Evolutionary conservation across 2,113 vertebrate genomes (phyloP), one percentile per base, ranked within the genome.

Genomic region (Microcebus ravelobensis): DNA sequence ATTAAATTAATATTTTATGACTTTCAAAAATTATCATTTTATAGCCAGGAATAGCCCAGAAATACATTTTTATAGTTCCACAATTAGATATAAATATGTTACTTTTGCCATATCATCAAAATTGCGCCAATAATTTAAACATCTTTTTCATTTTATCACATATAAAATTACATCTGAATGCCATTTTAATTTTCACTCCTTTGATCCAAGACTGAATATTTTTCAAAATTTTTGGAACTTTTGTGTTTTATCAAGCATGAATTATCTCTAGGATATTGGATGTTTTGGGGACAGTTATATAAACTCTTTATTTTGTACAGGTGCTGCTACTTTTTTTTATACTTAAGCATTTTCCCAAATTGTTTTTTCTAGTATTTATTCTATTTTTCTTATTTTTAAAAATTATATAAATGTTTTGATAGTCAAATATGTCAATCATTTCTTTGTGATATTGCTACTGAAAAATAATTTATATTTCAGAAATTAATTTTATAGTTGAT

Each of bases 11-110:
- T 91, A 79, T 74, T 81, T 89, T 88, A 85, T 74, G 18, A 70
- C n/a, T 92, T 95, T 71, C 45, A 36, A 91, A 91, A 71, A 67
- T 81, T 92, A 89, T 70, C n/a, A 73, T 20, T 73, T 89, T 94
- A 1, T 31, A 77, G 21, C 29, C 21, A 55, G 48, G 13, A 94
- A 71, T 27, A 86, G 18, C n/a, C 20, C 20, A 81, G 20, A 31
- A n/a, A 79, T 12, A 61, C 20, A 84, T 52, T 83, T 87, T 29
- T 45, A 36, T 55, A 73, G 17, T 52, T 95, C 39, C 45, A 48
- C 20, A 83, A 27, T 61, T 92, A 12, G 63, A 67, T 50, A 77
- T 77, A 74, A 55, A 80, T 39, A 2, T 45, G 36, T 85, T n/a
- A 42, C 5, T 67, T 92, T 89, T 10, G 83, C 12, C 25, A 39